Percentiles rank a stretch among this genome's conserved stretches.
These are phyloP conservation scores for Homalodisca vitripennis DNA, from an alignment of 1,140 invertebrate genomes.

Conservation along the genomic window DNA sequence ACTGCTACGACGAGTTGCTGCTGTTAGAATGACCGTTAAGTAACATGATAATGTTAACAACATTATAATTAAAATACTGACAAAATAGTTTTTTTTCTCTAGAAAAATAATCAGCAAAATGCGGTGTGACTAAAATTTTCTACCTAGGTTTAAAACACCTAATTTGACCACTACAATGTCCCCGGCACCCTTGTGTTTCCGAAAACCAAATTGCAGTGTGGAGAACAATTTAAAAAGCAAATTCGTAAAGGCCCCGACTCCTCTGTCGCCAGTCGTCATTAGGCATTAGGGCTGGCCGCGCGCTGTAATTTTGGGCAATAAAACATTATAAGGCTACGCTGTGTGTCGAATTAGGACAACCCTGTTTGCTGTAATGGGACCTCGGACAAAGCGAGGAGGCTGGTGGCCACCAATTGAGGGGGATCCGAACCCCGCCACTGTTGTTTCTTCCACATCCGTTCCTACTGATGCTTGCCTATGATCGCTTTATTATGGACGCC, in stretches of 20 bases:
- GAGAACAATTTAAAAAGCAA: conserved; percentile 24
- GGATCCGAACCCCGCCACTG: background rate
- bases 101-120: too few relatives aligned
- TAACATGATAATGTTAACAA: too few relatives aligned
- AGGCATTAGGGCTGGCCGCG: background rate
- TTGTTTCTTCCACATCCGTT: background rate
- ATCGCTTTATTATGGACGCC: conserved; percentile 17
- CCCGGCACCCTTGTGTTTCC: background rate
- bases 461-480: background rate
- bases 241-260: conserved; percentile 1
- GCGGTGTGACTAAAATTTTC: too few relatives aligned
- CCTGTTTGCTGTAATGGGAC: conserved; percentile 18
- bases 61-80: too few relatives aligned
- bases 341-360: conserved; percentile 2
- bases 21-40: too few relatives aligned
- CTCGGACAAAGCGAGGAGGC: background rate
- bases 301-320: conserved; percentile 20
- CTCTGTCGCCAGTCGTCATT: conserved; percentile 10
- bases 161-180: conserved; percentile 3
- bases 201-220: conserved; percentile 18
- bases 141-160: too few relatives aligned
- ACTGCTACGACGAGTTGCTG: too few relatives aligned
- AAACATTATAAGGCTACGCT: conserved; percentile 21
- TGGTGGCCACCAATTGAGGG: background rate
- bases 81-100: too few relatives aligned